A percentile compares a stretch with the other conserved stretches of the same genome.
Conservation (phyloP, 2,888 invertebrate genomes). For the Tipula confusa region DNA sequence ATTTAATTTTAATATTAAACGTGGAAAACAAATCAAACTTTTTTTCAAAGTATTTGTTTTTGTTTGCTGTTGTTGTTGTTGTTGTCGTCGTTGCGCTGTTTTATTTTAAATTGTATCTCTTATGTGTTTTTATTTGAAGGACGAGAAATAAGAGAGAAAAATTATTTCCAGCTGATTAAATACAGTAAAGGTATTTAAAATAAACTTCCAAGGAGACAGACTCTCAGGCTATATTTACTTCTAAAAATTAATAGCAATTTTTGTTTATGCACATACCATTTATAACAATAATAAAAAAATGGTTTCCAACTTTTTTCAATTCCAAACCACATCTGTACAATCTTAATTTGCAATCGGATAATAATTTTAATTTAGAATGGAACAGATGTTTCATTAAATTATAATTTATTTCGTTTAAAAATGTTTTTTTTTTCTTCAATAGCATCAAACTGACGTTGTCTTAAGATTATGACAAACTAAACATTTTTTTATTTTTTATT, state of each 20-base stretch:
- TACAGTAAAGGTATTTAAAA: neutral
- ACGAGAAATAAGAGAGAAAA: neutral
- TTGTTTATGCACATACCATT: neutral
- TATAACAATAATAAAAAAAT: neutral
- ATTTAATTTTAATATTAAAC: neutral
- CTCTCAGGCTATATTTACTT: neutral
- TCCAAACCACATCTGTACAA: constrained; percentile 4
- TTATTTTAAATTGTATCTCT: neutral
- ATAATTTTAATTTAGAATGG: neutral
- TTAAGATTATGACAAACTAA: neutral
- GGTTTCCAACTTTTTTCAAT: neutral
- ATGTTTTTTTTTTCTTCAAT: neutral
- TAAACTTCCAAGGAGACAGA: neutral
- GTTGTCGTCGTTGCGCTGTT: neutral
- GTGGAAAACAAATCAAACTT: neutral
- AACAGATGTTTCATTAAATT: constrained; percentile 25
- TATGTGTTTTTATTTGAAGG: neutral
- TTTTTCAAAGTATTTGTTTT: neutral
- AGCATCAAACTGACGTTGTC: neutral
- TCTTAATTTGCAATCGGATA: constrained; percentile 12
- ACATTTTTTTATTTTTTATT: neutral
- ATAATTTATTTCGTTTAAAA: constrained; percentile 7
- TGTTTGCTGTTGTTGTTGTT: neutral
- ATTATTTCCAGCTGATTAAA: neutral
- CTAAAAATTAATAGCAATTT: neutral